These are phyloP conservation scores for Mimachlamys varia DNA, from an alignment of 2,888 invertebrate genomes.

Conservation along the genomic window DNA sequence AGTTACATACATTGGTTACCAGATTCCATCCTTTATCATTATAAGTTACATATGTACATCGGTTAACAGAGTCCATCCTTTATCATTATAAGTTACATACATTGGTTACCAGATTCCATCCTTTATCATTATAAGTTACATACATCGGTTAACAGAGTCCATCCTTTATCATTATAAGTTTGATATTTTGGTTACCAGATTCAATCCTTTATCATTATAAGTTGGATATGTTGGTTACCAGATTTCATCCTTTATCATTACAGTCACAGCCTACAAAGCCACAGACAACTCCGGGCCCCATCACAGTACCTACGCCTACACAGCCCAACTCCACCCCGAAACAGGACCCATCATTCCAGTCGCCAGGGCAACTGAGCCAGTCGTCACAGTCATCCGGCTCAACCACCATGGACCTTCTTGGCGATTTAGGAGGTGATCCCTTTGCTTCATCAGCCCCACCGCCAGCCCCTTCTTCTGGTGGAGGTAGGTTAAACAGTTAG, in stretches of 20 bases:
- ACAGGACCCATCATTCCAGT: constrained; percentile 51
- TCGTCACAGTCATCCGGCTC: constrained; percentile 74
- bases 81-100: too few species aligned
- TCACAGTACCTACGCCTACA: constrained; percentile 56
- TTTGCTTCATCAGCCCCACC: constrained; percentile 74
- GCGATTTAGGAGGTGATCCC: constrained; percentile 80
- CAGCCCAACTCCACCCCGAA: constrained; percentile 47
- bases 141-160: too few species aligned
- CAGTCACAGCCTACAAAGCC: constrained; percentile 40
- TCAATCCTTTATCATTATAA: too few species aligned
- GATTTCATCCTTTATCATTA: constrained; percentile 1
- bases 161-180: too few species aligned
- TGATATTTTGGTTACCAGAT: too few species aligned
- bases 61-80: too few species aligned
- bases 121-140: too few species aligned
- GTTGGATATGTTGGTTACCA: too few species aligned
- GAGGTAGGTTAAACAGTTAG: constrained; percentile 45
- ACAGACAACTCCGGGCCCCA: constrained; percentile 57
- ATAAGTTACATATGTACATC: too few species aligned
- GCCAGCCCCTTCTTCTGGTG: constrained; percentile 58
- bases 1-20: too few species aligned
- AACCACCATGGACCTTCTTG: constrained; percentile 77
- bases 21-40: too few species aligned
- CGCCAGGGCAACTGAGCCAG: constrained; percentile 61
- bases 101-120: too few species aligned